A percentile compares a stretch with the other conserved stretches of the same genome.
These are phyloP conservation scores for Polyodon spathula DNA, from an alignment of 2,113 vertebrate species.

Conservation along the genomic window DNA sequence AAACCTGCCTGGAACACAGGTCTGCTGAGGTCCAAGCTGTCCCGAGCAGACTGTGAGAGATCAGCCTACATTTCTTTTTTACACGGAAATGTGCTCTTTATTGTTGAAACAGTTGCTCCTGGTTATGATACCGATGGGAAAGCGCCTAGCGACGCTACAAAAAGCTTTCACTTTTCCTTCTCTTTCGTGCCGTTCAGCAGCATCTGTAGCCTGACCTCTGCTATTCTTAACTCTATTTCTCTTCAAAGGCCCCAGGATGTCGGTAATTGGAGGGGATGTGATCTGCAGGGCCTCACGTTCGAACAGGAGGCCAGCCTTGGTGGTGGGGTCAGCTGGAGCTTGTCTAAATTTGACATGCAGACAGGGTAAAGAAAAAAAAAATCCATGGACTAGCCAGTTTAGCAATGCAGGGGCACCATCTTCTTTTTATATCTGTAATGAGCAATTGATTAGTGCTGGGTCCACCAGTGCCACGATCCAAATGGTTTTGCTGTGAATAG, in stretches of 20 bases:
- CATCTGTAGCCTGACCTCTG: slow-evolving; percentile 68
- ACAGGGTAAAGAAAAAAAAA: slow-evolving; percentile 28
- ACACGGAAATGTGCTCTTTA: slow-evolving; percentile 24
- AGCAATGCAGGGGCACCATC: no score
- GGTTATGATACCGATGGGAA: slow-evolving; percentile 51
- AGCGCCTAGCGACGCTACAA: slow-evolving; percentile 52
- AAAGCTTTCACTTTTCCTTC: slow-evolving; percentile 42
- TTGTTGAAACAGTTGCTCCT: slow-evolving; percentile 67
- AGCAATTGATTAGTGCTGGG: no score
- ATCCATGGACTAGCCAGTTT: no score
- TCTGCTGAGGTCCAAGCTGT: no score
- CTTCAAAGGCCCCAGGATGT: slow-evolving; percentile 60
- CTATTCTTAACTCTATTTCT: slow-evolving; percentile 60
- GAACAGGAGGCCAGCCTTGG: slow-evolving; percentile 44
- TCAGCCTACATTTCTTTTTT: no score
- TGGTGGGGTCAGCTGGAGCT: slow-evolving; percentile 48
- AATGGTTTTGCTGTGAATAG: no score
- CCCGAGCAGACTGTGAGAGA: no score
- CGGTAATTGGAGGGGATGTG: slow-evolving; percentile 66
- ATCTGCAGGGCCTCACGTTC: slow-evolving; percentile 47
- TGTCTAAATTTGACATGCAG: slow-evolving; percentile 51
- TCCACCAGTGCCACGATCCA: no score
- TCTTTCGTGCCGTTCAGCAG: slow-evolving; percentile 49
- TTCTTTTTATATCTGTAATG: no score
- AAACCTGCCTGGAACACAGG: no score